A percentile compares a stretch with the other conserved stretches of the same genome.
phyloP scores from a whole-genome alignment of 2,797 vertebrate genomes.

The Acanthurus leucopareius region DNA sequence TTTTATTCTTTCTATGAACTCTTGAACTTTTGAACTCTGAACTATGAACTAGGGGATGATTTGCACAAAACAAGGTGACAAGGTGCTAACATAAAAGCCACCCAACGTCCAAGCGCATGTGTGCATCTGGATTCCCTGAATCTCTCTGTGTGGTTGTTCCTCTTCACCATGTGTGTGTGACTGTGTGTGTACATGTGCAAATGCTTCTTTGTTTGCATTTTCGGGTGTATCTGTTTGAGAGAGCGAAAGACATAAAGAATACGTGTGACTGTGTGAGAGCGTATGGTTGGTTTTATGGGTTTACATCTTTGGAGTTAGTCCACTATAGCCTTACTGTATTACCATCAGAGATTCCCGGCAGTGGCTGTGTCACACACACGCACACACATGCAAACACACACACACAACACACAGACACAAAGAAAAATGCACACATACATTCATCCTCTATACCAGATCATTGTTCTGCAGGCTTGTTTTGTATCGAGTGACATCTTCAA shows the following conservation, averaged over 20 bases:
- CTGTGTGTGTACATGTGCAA: slow-evolving; percentile 36
- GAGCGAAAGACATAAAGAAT: slow-evolving; percentile 31
- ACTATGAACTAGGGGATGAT: slow-evolving; percentile 88
- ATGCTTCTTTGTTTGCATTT: slow-evolving; percentile 47
- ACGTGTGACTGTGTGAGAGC: slow-evolving; percentile 37
- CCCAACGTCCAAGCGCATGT: slow-evolving; percentile 81
- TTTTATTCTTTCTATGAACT: slow-evolving; percentile 91
- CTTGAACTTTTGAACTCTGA: slow-evolving; percentile 86
- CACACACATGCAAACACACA: slow-evolving; percentile 33
- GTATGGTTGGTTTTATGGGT: slow-evolving; percentile 58
- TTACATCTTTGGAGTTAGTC: slow-evolving; percentile 69
- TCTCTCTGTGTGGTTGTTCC: slow-evolving; percentile 67
- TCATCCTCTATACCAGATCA: slow-evolving; percentile 36
- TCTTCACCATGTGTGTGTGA: slow-evolving; percentile 49
- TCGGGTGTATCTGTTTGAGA: slow-evolving; percentile 51
- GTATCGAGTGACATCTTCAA: slow-evolving; percentile 32
- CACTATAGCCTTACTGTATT: slow-evolving; percentile 82
- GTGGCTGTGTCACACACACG: slow-evolving; percentile 77
- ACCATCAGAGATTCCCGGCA: slow-evolving; percentile 77
- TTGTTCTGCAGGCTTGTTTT: slow-evolving; percentile 56
- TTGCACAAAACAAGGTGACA: slow-evolving; percentile 92
- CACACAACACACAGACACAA: slow-evolving; percentile 26
- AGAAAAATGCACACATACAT: slow-evolving; percentile 57
- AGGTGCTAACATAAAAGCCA: slow-evolving; percentile 91
- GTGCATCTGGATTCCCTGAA: slow-evolving; percentile 79